Evolutionary conservation across 2,113 vertebrate species (phyloP).

Genomic region (Dasypus novemcinctus): DNA sequence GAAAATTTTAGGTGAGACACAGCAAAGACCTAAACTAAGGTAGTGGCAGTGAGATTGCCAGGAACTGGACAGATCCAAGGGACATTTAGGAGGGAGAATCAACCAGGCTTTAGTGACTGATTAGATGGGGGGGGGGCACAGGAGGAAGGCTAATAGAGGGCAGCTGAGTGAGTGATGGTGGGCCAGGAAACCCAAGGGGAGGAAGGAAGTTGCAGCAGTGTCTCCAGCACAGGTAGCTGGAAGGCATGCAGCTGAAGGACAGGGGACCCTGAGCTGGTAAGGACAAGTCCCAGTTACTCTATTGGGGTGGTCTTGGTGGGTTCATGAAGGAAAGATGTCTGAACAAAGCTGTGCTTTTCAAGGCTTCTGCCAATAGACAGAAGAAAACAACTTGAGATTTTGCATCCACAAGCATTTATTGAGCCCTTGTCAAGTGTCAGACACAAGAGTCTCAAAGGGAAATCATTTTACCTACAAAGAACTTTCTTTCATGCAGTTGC

Average conservation of each 20-base stretch:
- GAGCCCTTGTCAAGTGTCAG: background rate
- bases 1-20: no score
- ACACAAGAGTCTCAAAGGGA: background rate
- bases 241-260: background rate
- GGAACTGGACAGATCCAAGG: background rate
- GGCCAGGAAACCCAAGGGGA: background rate
- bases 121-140: background rate
- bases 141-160: background rate
- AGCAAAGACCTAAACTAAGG: background rate
- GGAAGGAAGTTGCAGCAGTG: background rate
- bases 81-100: background rate
- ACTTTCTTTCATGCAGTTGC: background rate
- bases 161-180: background rate
- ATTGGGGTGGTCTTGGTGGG: accelerated
- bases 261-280: background rate
- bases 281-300: background rate
- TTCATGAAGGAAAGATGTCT: background rate
- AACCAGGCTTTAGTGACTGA: background rate
- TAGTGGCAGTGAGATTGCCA: accelerated
- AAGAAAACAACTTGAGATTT: background rate
- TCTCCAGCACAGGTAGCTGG: no score
- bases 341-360: background rate
- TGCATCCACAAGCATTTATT: background rate
- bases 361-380: background rate
- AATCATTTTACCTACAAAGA: no score